Percentiles rank a stretch among this genome's conserved stretches.
Evolutionary conservation across 2,888 invertebrate species (phyloP).

Genomic region (Alloplasta piceator): DNA sequence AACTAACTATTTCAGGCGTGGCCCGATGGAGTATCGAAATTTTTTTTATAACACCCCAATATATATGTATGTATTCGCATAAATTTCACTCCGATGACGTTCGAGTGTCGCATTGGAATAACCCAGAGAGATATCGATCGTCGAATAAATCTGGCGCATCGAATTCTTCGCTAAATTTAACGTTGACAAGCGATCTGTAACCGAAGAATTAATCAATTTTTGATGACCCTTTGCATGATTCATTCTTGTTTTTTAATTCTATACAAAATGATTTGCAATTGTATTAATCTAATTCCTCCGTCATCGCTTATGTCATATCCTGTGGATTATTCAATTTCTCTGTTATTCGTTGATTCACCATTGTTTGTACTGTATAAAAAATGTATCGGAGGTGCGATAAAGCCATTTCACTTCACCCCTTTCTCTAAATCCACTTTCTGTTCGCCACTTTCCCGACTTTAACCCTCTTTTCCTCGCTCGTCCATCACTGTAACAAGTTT

Average conservation of each 20-base stretch:
- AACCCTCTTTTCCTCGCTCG: constrained; percentile 7
- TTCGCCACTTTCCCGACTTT: not conserved
- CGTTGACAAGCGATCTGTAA: too few species aligned
- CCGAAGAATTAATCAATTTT: too few species aligned
- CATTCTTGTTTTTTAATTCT: not conserved
- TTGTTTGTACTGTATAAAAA: constrained; percentile 55
- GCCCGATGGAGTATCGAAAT: too few species aligned
- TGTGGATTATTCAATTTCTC: not conserved
- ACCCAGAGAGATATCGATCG: not conserved
- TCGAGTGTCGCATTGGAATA: constrained; percentile 30
- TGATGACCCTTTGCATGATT: not conserved
- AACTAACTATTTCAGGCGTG: too few species aligned
- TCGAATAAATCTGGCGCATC: not conserved
- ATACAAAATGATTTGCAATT: not conserved
- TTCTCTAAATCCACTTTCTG: not conserved
- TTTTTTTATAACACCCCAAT: too few species aligned
- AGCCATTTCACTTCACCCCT: constrained; percentile 5
- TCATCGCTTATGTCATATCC: too few species aligned
- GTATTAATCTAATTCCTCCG: too few species aligned
- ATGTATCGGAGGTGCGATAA: constrained; percentile 37
- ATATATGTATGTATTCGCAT: constrained; percentile 38
- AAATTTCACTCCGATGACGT: constrained; percentile 53
- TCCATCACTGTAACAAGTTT: constrained; percentile 41
- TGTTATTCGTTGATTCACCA: constrained; percentile 24
- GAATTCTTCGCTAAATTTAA: not conserved